Evolutionary conservation across 1,140 invertebrate species (phyloP).

Genomic region (Chymomyza costata): DNA sequence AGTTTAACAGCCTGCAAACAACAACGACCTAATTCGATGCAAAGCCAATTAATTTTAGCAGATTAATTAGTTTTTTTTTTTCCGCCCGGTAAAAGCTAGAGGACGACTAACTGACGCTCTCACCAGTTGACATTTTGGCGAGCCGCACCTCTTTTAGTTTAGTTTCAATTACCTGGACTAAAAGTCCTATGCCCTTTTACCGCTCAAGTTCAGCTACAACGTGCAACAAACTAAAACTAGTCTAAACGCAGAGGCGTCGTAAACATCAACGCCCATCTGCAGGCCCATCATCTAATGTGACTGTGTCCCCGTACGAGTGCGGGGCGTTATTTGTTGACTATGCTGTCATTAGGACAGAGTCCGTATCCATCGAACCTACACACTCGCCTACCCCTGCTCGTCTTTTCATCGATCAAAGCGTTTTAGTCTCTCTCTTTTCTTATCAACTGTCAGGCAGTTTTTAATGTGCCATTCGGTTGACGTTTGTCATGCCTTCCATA

Average conservation of each 20-base stretch:
- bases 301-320: slow-evolving; percentile 8
- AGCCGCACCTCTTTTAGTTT: slow-evolving; percentile 50
- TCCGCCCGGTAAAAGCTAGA: slow-evolving; percentile 49
- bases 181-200: not conserved
- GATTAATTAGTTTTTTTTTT: slow-evolving; percentile 64
- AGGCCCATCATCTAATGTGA: slow-evolving; percentile 9
- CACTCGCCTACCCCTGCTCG: slow-evolving; percentile 4
- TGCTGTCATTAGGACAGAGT: slow-evolving; percentile 65
- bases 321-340: slow-evolving; percentile 43
- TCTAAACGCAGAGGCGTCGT: not conserved
- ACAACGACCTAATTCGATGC: slow-evolving; percentile 63
- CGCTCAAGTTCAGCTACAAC: slow-evolving; percentile 50
- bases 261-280: slow-evolving; percentile 27
- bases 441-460: slow-evolving; percentile 38
- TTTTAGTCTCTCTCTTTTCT: not conserved
- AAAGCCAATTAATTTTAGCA: slow-evolving; percentile 64
- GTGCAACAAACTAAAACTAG: no score
- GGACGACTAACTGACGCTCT: no score
- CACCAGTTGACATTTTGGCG: slow-evolving; percentile 46
- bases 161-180: slow-evolving; percentile 28
- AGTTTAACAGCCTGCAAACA: slow-evolving; percentile 3
- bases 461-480: slow-evolving; percentile 60
- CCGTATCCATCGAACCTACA: no score
- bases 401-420: not conserved
- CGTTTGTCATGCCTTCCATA: no score